Base-by-base conservation (phyloP, 2,113 vertebrate species). In the Entelurus aequoreus region DNA sequence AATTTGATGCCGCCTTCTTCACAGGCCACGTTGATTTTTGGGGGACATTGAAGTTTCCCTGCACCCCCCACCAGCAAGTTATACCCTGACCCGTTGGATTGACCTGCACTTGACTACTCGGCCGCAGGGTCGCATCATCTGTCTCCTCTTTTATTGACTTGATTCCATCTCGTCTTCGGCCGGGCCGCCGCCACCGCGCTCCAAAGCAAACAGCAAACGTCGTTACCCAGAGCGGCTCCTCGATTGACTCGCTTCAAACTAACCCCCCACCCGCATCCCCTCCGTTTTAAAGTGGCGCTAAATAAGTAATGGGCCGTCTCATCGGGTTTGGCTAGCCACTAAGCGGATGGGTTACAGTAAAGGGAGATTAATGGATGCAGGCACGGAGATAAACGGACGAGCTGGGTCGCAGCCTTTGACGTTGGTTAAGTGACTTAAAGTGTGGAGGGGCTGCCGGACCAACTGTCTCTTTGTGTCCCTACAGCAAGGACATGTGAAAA, bases 271-370 rank as follows among this genome's bases (percentile, higher is more conserved):
- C 5, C 53, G 6, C 35, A 28, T 28, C 54, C 37, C 9, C 72
- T 50, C 67, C 75, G 28, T 28, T 80, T 79, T 79, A 85, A 86
- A 88, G 81, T 86, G 78, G 69, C 80, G 61, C 71, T 87, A 82
- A 88, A 88, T 88, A 86, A 88, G 77, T 88, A 83, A 88, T 88
- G 80, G 77, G 79, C 72, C 69, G 68, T 83, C 83, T 84, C 72
- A 72, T 87, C 75, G 79, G 66, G 77, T 76, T 70, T 66, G 81
- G 68, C 74, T 55, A 54, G 66, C 68, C 78, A 13, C 61, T 60
- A 21, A 68, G 59, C 49, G 75, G 76, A 77, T 77, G 81, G 76
- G 74, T 85, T 85, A 80, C 79, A 84, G 79, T 84, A 81, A 77
- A 76, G 76, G 55, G 53, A 78, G 77, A 84, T 78, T 81, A 81